phyloP scores from a whole-genome alignment of 2,113 vertebrate species.

The Lagenorhynchus albirostris region DNA sequence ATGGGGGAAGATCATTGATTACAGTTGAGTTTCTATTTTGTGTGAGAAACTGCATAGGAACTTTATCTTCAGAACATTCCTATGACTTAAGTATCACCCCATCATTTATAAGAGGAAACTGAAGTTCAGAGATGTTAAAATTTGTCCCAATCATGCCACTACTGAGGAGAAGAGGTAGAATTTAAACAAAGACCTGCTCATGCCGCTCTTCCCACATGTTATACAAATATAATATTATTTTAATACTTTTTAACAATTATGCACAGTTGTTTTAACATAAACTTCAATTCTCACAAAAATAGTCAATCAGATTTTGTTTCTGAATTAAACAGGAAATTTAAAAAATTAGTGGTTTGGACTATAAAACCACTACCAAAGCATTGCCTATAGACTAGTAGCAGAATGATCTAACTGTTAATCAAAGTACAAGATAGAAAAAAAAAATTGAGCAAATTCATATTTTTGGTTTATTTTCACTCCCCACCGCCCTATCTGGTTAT shows the following conservation, averaged over 20 bases:
- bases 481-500: not conserved
- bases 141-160: not conserved
- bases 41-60: not conserved
- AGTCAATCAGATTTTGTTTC: not conserved
- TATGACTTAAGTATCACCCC: not conserved
- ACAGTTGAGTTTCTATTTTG: not conserved
- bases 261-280: not conserved
- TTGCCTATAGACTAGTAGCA: not conserved
- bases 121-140: not conserved
- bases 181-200: not conserved
- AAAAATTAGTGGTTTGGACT: not conserved
- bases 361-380: not conserved
- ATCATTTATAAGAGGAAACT: not conserved
- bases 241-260: not conserved
- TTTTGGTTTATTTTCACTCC: not conserved
- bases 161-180: not conserved
- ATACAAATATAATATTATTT: not conserved
- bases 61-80: not conserved
- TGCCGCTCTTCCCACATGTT: not conserved
- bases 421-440: not conserved
- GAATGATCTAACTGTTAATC: not conserved
- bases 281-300: not conserved
- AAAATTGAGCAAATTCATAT: not conserved
- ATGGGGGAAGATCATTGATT: not conserved
- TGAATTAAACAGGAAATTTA: not conserved